Base-by-base conservation (phyloP, 2,113 vertebrate species). In the Manacus vitellinus region DNA sequence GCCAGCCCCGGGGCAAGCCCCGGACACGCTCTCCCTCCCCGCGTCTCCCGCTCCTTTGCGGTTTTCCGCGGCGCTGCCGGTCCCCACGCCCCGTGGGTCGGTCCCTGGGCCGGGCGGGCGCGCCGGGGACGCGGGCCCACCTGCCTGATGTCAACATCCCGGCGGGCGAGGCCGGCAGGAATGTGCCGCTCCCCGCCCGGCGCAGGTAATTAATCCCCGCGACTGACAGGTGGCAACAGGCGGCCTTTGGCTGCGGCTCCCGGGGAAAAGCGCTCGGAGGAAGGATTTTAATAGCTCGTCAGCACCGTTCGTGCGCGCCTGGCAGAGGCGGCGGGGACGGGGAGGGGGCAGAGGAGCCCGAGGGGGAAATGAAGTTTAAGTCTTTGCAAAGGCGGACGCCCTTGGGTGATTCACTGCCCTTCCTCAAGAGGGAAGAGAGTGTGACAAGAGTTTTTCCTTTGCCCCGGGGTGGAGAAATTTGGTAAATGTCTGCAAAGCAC, bases 221-320 rank as follows among this genome's bases (percentile, higher is more conserved):
- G 84, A 98, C 97, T 98, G 98, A 98, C 98, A 98, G 98, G 98
- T 98, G 98, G 98, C 98, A 98, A 98, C 98, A 98, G 98, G 98
- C 98, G 97, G 97, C 97, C 96, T 93, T 98, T 98, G 97, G 98
- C 97, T 97, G 97, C 86, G 90, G 96, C 97, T 97, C 81, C 85
- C 39, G 93, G 82, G 82, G 97, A 87, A 91, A 94, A 95, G 97
- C 49, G 89, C 96, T 94, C 20, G 22, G 66, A 95, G 97, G 94
- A 94, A 98, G 97, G 98, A 92, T 97, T 95, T 95, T 93, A 46
- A 68, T 79, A 84, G 88, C 92, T 97, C 88, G 14, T 88, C 95
- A 78, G 73, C 91, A 87, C 83, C 90, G 85, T 93, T 95, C 82
- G n/a, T 97, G 95, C 83, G 93, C 81, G 93, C 95, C 96, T 78